Percentiles rank a stretch among this genome's conserved stretches.
Conservation (phyloP, 2,113 vertebrate species). For the Periophthalmus modestus region DNA sequence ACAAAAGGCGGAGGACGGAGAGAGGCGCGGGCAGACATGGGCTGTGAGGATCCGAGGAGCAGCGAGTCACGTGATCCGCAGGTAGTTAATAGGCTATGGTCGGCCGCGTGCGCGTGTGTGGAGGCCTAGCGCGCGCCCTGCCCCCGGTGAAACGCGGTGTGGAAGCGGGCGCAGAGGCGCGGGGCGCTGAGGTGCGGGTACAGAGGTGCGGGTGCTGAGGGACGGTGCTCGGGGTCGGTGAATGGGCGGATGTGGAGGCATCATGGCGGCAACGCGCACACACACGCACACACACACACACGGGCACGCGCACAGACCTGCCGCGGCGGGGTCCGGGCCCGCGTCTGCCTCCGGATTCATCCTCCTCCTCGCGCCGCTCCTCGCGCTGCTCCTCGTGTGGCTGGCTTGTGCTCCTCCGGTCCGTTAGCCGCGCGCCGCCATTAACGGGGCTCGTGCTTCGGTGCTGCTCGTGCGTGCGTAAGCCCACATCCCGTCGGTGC, state of each 20-base stretch:
- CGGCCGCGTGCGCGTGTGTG: background rate
- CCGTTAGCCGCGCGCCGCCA: conserved; percentile 43
- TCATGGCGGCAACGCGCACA: conserved; percentile 64
- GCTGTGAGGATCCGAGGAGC: background rate
- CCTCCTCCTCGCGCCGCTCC: conserved; percentile 33
- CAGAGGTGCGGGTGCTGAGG: background rate
- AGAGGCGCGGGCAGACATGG: background rate
- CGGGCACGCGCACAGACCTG: conserved; percentile 55
- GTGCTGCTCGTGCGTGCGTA: conserved; percentile 4
- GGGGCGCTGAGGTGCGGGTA: background rate
- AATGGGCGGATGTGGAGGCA: conserved; percentile 73
- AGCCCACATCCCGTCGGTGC: background rate
- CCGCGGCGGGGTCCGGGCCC: conserved; percentile 70
- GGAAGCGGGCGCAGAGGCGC: background rate
- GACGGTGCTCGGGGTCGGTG: conserved; percentile 16
- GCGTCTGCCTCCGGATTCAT: conserved; percentile 72
- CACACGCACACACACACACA: conserved; percentile 32
- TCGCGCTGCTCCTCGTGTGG: conserved; percentile 30
- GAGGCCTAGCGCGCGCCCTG: background rate
- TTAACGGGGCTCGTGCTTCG: background rate
- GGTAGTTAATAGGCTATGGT: conserved; percentile 2
- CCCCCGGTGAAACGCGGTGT: background rate
- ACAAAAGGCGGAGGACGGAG: background rate
- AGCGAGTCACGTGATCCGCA: conserved; percentile 6
- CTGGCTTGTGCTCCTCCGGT: conserved; percentile 57